Conservation (phyloP, 2,888 invertebrate genomes). For the Tholera decimalis region DNA sequence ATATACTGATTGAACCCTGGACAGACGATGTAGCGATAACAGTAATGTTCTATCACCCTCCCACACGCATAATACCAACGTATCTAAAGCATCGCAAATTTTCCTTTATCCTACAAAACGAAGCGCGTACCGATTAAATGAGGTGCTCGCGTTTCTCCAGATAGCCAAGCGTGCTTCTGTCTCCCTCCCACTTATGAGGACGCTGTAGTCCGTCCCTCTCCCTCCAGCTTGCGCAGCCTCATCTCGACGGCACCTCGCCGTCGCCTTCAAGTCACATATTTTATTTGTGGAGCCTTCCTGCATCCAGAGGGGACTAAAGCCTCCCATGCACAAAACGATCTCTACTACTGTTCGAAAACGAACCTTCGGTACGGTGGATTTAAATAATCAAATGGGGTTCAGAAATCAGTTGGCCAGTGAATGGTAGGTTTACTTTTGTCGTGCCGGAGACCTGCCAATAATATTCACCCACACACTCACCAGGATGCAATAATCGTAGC, state of each 20-base stretch:
- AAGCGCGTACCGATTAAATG: conserved; percentile 91
- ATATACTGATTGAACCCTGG: conserved; percentile 48
- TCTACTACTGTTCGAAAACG: conserved; percentile 63
- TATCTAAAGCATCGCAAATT: conserved; percentile 84
- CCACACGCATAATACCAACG: conserved; percentile 67
- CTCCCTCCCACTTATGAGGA: conserved; percentile 71
- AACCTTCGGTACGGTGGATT: conserved; percentile 59
- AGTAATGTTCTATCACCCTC: conserved; percentile 61
- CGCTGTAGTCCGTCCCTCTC: conserved; percentile 72
- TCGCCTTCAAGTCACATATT: conserved; percentile 91
- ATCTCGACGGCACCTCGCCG: conserved; percentile 89
- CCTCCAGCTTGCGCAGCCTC: conserved; percentile 85
- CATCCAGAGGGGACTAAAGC: conserved; percentile 88
- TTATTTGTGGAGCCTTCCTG: conserved; percentile 91
- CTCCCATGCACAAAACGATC: conserved; percentile 79
- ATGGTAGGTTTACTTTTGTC: conserved; percentile 79
- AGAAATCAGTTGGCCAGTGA: conserved; percentile 73
- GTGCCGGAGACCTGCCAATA: conserved; percentile 87
- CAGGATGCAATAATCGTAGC: conserved; percentile 82
- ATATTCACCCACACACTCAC: conserved; percentile 88
- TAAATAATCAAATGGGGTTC: conserved; percentile 59
- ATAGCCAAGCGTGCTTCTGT: conserved; percentile 83
- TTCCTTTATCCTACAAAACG: conserved; percentile 88
- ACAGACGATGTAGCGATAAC: conserved; percentile 51
- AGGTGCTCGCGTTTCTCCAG: conserved; percentile 91